Base-by-base conservation (phyloP, 2,888 invertebrate genomes). In the Thereva unica region DNA sequence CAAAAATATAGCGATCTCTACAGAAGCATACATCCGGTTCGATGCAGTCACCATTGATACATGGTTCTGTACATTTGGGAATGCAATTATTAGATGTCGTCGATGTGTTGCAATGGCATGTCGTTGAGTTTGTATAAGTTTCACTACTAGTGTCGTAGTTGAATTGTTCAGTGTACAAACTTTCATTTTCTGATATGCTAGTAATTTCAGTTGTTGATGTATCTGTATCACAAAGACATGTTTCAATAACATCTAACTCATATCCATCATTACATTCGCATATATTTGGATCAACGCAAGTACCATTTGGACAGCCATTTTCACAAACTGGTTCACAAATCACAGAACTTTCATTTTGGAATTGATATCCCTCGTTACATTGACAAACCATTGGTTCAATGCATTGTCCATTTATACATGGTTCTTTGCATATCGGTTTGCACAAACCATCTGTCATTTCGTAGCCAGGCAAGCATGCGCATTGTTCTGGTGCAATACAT, bases 341-440 rank as follows among this genome's bases (percentile, higher is more conserved):
- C 8, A 74, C 71, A 2, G 71, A 74, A 5, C 75, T 75, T 34
- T 76, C 76, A 0, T 67, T 59, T 1, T 77, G 71, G 38, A 76
- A 56, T 5, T 72, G 73, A 57, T 73, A 80, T 1, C 47, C 47
- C 2, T 1, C 1, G 6, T 52, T 41, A 12, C 61, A 63, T 52
- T 64, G 8, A 9, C 64, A 64, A 9, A 9, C 1, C 8, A 53
- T 37, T 4, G 9, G 34, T 4, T 38, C 2, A 2, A 23, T 23
- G 68, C 79, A 79, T 64, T 76, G 77, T 2, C 86, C 86, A 50
- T 80, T 76, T 63, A 76, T 71, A 72, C 85, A 85, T 0, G 82
- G 82, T 0, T 81, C 82, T 68, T 80, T 81, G 73, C 86, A 86
- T 0, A 80, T 76, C 0, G 86, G 83, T 0, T 76, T 72, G 70